phyloP scores from a whole-genome alignment of 1,140 invertebrate genomes.

The Euwallacea fornicatus region DNA sequence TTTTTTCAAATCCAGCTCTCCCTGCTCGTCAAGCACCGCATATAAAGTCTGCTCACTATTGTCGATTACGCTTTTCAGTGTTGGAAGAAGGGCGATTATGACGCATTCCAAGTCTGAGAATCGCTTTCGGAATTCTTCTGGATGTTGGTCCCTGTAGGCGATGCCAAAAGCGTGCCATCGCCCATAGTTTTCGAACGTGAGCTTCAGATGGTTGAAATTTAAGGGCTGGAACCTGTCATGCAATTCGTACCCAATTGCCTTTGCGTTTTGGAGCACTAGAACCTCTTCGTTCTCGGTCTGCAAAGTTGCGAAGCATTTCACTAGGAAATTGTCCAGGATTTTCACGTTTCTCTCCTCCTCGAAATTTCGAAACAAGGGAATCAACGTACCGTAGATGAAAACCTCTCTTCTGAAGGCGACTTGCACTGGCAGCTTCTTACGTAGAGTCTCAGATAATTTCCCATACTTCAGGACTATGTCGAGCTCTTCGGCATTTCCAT shows the following conservation, averaged over 20 bases:
- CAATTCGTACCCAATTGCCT: slow-evolving; percentile 9
- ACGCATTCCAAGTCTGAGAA: not conserved
- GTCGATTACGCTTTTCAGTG: not conserved
- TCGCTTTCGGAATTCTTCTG: slow-evolving; percentile 34
- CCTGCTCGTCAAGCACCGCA: not conserved
- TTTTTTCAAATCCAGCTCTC: not conserved
- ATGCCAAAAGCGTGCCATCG: slow-evolving; percentile 57
- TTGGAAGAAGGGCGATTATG: slow-evolving; percentile 1
- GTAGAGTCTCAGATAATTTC: slow-evolving; percentile 24
- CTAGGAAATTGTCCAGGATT: not conserved
- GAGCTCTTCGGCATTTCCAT: not conserved
- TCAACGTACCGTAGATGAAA: slow-evolving; percentile 32
- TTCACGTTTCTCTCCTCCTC: not conserved
- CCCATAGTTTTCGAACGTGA: slow-evolving; percentile 55
- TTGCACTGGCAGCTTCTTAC: slow-evolving; percentile 19
- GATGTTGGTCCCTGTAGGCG: slow-evolving; percentile 53
- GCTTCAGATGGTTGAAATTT: slow-evolving; percentile 21
- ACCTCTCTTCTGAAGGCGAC: slow-evolving; percentile 29
- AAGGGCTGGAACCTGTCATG: slow-evolving; percentile 15
- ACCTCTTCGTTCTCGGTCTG: slow-evolving; percentile 5
- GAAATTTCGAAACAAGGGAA: slow-evolving; percentile 33
- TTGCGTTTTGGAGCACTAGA: slow-evolving; percentile 24
- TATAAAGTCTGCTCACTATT: not conserved
- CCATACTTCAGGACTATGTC: slow-evolving; percentile 38
- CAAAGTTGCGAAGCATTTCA: slow-evolving; percentile 4